Evolutionary conservation across 2,113 vertebrate genomes (phyloP), one percentile per base, ranked within the genome.

Genomic region (Orthonyx spaldingii): DNA sequence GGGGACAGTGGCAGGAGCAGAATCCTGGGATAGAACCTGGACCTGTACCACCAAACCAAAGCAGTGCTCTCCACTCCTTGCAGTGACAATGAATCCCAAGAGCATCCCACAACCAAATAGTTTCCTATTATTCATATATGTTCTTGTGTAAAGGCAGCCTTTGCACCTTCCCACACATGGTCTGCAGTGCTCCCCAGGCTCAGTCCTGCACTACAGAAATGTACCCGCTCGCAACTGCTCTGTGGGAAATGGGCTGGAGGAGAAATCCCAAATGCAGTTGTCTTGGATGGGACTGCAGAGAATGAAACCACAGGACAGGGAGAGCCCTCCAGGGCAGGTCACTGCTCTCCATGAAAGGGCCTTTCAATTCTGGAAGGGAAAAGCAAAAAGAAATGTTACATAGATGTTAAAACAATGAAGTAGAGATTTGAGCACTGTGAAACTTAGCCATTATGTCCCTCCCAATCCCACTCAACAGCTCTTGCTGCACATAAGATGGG

Each of bases 211-310:
- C 46, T 53, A 3, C 32, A 77, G 64, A 81, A 74, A 68, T 2
- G 0, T 24, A 81, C 20, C 18, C 1, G 1, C 39, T 91, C 44
- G 2, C 0, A 86, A 84, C 23, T 0, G 2, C 37, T 66, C 53
- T 18, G 20, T 60, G 87, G 72, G 46, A 84, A 56, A n/a, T 56
- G 72, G 53, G 33, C 84, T 93, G 53, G 70, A 94, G 86, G 27
- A 57, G 46, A 93, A 96, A 75, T 69, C 41, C 44, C 53, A 52
- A 44, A 66, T 9, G 50, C 33, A 23, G 32, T 44, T 53, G 65
- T 46, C 56, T 52, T 64, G 47, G 42, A 85, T 82, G 63, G 76
- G 75, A 60, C 6, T 46, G 46, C 22, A 74, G 28, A 91, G 52
- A 47, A 55, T 56, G 71, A 95, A 95, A 80, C 52, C 60, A 90